phyloP scores from a whole-genome alignment of 1,140 invertebrate genomes.

The Neodiprion lecontei region DNA sequence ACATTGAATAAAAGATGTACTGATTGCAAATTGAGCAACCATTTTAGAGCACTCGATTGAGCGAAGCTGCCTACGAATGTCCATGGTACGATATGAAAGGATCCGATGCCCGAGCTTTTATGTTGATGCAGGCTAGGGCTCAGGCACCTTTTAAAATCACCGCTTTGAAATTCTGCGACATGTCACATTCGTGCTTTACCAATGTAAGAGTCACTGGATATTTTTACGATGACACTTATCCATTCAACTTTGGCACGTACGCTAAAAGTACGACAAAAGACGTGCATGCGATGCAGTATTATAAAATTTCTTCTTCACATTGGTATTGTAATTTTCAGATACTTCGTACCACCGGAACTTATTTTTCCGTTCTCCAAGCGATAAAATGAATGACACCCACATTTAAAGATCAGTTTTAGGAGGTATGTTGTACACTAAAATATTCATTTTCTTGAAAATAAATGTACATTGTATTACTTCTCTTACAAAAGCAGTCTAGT shows the following conservation, averaged over 20 bases:
- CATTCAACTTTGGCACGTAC: not conserved
- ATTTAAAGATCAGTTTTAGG: not conserved
- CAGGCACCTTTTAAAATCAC: conserved; percentile 20
- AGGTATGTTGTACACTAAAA: not conserved
- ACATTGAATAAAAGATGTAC: not conserved
- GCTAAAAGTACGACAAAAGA: not conserved
- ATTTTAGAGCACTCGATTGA: conserved; percentile 9
- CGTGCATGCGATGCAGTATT: too few species aligned
- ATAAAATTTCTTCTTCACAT: not conserved
- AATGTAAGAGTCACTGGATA: conserved; percentile 6
- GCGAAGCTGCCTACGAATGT: conserved; percentile 12
- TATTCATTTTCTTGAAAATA: not conserved
- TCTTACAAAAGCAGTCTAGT: too few species aligned
- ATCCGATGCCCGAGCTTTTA: conserved; percentile 12
- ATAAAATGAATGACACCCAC: not conserved
- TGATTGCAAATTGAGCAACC: not conserved
- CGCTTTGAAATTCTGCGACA: conserved; percentile 13
- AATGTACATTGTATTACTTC: not conserved
- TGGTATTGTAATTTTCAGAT: conserved; percentile 15
- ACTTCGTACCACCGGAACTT: conserved; percentile 6
- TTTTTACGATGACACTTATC: not conserved
- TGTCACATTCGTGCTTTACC: conserved; percentile 11
- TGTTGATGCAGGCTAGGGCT: conserved; percentile 9
- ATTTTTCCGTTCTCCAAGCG: conserved; percentile 16
- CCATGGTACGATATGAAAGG: conserved; percentile 13